phyloP scores from a whole-genome alignment of 2,888 invertebrate species.

The Steinernema scapterisci region DNA sequence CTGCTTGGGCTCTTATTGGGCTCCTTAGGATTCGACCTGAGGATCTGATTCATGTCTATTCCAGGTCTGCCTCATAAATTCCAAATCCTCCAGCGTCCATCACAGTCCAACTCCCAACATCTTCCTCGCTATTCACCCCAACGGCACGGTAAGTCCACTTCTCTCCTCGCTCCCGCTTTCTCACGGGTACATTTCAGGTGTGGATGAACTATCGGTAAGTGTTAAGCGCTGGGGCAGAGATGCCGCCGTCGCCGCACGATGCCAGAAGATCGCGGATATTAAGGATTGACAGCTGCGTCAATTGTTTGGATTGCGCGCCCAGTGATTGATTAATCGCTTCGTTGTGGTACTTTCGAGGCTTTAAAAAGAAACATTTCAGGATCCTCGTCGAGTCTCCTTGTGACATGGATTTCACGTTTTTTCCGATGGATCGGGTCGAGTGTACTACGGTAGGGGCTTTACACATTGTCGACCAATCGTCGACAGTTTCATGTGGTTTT shows the following conservation, averaged over 20 bases:
- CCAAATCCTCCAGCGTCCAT: conserved; percentile 60
- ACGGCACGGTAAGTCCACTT: conserved; percentile 51
- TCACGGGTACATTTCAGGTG: conserved; percentile 53
- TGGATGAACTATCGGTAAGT: conserved; percentile 60
- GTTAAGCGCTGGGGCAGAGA: not conserved
- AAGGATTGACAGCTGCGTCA: conserved; percentile 20
- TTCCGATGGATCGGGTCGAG: conserved; percentile 62
- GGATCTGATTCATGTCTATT: not conserved
- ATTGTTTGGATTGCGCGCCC: conserved; percentile 30
- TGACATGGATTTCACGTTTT: conserved; percentile 64
- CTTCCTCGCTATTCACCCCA: conserved; percentile 66
- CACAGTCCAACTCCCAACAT: conserved; percentile 66
- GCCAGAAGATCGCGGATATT: not conserved
- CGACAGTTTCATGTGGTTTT: too few relatives aligned
- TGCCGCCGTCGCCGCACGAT: too few relatives aligned
- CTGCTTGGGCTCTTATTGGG: too few relatives aligned
- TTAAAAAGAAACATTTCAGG: conserved; percentile 35
- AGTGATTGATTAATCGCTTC: conserved; percentile 13
- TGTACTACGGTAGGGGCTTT: conserved; percentile 53
- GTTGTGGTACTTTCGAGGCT: not conserved
- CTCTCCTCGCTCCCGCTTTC: conserved; percentile 35
- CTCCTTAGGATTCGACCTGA: too few relatives aligned
- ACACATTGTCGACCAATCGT: too few relatives aligned
- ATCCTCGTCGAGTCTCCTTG: conserved; percentile 66
- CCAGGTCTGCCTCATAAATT: conserved; percentile 42